These are phyloP conservation scores for Drosophila arizonae DNA, from an alignment of 1,140 invertebrate species.

Conservation along the genomic window DNA sequence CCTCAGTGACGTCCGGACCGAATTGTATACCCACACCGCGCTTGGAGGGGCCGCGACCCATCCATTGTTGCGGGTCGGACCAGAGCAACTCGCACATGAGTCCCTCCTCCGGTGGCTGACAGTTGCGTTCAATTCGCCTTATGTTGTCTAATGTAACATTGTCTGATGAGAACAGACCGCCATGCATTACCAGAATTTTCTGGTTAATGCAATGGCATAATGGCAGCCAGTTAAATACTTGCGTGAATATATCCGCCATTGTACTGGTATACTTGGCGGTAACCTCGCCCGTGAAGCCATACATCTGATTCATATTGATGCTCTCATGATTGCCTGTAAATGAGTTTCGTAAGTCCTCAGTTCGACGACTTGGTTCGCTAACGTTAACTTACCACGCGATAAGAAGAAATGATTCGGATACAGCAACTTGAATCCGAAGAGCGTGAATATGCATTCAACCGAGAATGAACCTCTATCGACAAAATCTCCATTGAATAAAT, in stretches of 20 bases:
- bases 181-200: conserved; percentile 97
- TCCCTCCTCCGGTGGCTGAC: conserved; percentile 98
- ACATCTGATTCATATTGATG: conserved; percentile 99
- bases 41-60: conserved; percentile 95
- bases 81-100: conserved; percentile 99
- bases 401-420: conserved; percentile 99
- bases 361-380: not conserved
- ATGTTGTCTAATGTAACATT: conserved; percentile 96
- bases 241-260: conserved; percentile 98
- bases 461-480: conserved; percentile 99
- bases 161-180: conserved; percentile 95
- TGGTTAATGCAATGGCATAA: conserved; percentile 97
- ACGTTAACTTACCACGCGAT: conserved; percentile 91
- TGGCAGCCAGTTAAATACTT: conserved; percentile 99
- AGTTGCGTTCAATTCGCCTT: conserved; percentile 92
- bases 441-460: conserved; percentile 98
- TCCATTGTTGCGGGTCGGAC: conserved; percentile 97
- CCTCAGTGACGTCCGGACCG: conserved; percentile 97
- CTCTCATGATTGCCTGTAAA: conserved; percentile 97
- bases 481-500: conserved; percentile 91
- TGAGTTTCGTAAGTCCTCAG: not conserved
- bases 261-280: conserved; percentile 96
- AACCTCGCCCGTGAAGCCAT: conserved; percentile 99
- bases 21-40: conserved; percentile 99
- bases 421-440: conserved; percentile 98